phyloP scores from a whole-genome alignment of 2,113 vertebrate species.

The Mustela nigripes region DNA sequence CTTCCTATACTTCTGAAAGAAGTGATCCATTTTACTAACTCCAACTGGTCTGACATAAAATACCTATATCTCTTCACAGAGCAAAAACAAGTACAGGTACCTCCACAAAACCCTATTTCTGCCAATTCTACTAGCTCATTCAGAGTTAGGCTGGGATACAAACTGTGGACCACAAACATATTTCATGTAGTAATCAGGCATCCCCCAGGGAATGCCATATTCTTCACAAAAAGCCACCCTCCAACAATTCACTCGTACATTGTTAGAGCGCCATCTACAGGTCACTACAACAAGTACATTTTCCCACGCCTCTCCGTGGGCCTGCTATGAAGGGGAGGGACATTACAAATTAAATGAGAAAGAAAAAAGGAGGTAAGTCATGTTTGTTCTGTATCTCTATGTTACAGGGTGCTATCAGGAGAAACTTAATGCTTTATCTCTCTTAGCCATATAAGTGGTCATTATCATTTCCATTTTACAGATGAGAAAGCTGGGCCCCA shows the following conservation, averaged over 20 bases:
- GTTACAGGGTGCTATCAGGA: not conserved
- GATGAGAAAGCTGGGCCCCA: not conserved
- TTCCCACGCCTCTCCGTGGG: not conserved
- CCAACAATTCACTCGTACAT: not conserved
- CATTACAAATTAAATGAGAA: not conserved
- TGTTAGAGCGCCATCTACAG: conserved; percentile 69
- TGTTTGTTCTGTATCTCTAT: not conserved
- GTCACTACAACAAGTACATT: not conserved
- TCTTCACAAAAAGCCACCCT: not conserved
- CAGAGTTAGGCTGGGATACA: not conserved
- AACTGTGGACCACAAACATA: not conserved
- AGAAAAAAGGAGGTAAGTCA: not conserved
- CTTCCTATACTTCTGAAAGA: not conserved
- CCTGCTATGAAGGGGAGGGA: not conserved
- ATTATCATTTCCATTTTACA: not conserved
- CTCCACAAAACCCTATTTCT: not conserved
- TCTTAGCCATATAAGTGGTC: not conserved
- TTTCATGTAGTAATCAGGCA: not conserved
- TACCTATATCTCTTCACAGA: not conserved
- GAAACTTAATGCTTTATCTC: not conserved
- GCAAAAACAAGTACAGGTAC: not conserved
- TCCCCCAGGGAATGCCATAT: too few relatives aligned
- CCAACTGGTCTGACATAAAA: not conserved
- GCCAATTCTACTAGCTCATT: not conserved
- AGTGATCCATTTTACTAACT: not conserved